Evolutionary conservation across 1,140 invertebrate species (phyloP).

Genomic region (Gerris buenoi): DNA sequence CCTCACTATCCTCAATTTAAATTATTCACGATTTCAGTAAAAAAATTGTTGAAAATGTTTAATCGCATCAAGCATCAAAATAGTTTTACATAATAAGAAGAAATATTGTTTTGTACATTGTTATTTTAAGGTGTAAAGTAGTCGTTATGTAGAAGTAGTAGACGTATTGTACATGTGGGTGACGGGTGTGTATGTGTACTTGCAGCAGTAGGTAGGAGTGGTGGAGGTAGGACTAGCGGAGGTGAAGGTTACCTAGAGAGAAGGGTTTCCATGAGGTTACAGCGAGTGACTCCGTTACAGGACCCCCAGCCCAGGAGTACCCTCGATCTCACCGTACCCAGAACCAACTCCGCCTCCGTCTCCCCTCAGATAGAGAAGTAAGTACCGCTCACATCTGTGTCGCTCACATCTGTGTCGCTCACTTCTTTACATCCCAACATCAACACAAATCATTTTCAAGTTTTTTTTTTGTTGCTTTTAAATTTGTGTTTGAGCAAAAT

Average conservation of each 20-base stretch:
- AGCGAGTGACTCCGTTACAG: background rate
- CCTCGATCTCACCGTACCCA: background rate
- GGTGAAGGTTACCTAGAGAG: background rate
- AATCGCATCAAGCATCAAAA: background rate
- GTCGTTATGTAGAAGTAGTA: background rate
- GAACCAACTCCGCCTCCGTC: background rate
- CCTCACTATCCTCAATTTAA: too few relatives aligned
- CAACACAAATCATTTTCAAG: background rate
- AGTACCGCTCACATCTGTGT: background rate
- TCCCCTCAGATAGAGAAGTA: background rate
- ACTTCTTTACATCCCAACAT: background rate
- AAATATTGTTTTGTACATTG: background rate
- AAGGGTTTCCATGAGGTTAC: constrained; percentile 1
- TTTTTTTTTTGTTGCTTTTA: background rate
- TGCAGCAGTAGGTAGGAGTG: background rate
- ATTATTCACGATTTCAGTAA: too few relatives aligned
- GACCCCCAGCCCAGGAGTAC: background rate
- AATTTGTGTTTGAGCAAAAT: too few relatives aligned
- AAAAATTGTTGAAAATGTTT: too few relatives aligned
- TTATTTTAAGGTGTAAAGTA: background rate
- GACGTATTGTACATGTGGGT: background rate
- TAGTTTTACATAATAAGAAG: background rate
- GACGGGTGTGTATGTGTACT: background rate
- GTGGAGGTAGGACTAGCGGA: background rate
- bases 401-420: background rate